phyloP scores from a whole-genome alignment of 2,888 invertebrate genomes.

The Dorcus hopei region DNA sequence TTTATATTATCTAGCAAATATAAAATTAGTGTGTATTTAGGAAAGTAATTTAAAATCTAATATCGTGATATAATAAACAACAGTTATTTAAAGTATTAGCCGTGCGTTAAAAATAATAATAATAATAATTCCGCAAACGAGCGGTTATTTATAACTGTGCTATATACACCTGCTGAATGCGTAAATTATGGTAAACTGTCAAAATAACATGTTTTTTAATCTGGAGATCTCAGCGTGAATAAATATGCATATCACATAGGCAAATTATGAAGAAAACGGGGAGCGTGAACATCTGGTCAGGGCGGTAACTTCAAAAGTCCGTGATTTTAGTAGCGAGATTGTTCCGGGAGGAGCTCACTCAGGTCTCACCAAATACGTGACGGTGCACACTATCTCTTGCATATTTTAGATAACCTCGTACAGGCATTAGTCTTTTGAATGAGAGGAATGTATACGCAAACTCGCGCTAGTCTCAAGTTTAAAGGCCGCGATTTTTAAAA shows the following conservation, averaged over 20 bases:
- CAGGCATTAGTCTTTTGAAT: background rate
- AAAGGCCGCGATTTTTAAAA: too few relatives aligned
- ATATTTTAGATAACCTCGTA: conserved; percentile 5
- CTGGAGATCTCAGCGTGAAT: conserved; percentile 4
- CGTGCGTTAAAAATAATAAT: too few relatives aligned
- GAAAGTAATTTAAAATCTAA: too few relatives aligned
- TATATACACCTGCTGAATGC: background rate
- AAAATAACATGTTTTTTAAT: conserved; percentile 9
- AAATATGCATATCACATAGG: conserved; percentile 9
- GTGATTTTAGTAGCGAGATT: conserved; percentile 6
- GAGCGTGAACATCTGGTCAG: conserved; percentile 3
- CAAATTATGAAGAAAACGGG: conserved; percentile 4
- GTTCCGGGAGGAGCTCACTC: conserved; percentile 6
- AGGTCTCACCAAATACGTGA: conserved; percentile 8
- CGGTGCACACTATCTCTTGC: conserved; percentile 2
- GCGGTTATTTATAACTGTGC: background rate
- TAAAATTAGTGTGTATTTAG: too few relatives aligned
- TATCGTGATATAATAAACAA: too few relatives aligned
- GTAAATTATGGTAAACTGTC: conserved; percentile 4
- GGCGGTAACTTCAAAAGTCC: conserved; percentile 4
- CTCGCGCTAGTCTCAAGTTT: too few relatives aligned
- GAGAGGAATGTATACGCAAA: too few relatives aligned
- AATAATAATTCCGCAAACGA: too few relatives aligned
- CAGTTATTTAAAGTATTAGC: too few relatives aligned
- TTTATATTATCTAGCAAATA: too few relatives aligned